These are phyloP conservation scores for Hyaena hyaena DNA, from an alignment of 2,113 vertebrate species.

Conservation along the genomic window DNA sequence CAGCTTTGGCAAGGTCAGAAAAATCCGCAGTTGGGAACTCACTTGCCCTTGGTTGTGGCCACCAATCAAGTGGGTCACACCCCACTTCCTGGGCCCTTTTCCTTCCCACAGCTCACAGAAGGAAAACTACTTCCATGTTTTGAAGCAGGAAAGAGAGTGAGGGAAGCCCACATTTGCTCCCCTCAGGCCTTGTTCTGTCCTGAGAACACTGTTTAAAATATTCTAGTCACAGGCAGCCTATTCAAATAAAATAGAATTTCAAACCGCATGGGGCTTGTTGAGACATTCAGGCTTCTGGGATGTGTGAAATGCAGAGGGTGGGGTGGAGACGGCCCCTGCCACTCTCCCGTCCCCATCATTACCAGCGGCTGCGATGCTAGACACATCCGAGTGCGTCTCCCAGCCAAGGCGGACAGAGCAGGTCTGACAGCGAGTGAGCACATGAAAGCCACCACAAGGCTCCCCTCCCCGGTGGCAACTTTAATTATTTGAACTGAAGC, in stretches of 20 bases:
- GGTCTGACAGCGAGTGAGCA: conserved; percentile 68
- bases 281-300: conserved; percentile 81
- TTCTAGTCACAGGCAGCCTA: conserved; percentile 84
- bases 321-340: conserved; percentile 60
- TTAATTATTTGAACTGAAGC: conserved; percentile 86
- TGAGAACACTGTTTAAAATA: conserved; percentile 84
- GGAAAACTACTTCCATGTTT: background rate
- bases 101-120: background rate
- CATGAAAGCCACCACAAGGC: conserved; percentile 72
- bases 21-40: background rate
- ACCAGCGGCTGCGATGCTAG: conserved; percentile 80
- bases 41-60: background rate
- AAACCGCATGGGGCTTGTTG: conserved; percentile 82
- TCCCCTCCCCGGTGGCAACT: conserved; percentile 69
- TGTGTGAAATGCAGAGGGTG: conserved; percentile 79
- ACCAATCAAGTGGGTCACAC: background rate
- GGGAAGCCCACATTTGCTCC: background rate
- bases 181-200: conserved; percentile 60
- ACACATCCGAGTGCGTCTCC: conserved; percentile 69
- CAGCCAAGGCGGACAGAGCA: conserved; percentile 71
- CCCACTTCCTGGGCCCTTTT: background rate
- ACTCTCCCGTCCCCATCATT: conserved; percentile 77
- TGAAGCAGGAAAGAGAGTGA: background rate
- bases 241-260: conserved; percentile 86
- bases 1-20: background rate